Percentiles rank a stretch among this genome's conserved stretches.
Conservation (phyloP, 2,797 vertebrate genomes). For the Centropyge bicolor region DNA sequence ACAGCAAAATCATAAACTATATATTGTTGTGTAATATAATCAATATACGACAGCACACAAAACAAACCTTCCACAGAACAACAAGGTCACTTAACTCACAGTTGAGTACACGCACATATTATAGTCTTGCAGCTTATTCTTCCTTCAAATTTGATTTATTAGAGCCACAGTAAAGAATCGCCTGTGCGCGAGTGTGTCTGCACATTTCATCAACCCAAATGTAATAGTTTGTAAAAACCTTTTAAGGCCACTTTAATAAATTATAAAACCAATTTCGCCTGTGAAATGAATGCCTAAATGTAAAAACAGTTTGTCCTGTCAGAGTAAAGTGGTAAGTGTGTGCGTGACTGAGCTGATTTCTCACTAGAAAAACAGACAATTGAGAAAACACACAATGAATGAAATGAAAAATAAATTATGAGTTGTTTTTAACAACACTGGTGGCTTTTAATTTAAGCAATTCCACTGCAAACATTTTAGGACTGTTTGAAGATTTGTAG, state of each 20-base stretch:
- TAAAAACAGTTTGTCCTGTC: neutral
- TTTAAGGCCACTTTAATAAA: slow-evolving; percentile 38
- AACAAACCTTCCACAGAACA: neutral
- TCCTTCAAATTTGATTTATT: slow-evolving; percentile 6
- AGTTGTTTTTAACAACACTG: neutral
- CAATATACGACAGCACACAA: neutral
- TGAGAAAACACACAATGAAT: slow-evolving; percentile 20
- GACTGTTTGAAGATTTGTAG: neutral
- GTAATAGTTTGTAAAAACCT: slow-evolving; percentile 27
- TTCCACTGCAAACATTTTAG: neutral
- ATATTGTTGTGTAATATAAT: neutral
- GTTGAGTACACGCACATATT: neutral
- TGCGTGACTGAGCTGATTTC: slow-evolving; percentile 24
- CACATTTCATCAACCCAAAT: slow-evolving; percentile 42
- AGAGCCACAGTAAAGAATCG: slow-evolving; percentile 8
- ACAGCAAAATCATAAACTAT: neutral
- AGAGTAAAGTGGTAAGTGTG: neutral
- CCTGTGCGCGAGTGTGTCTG: slow-evolving; percentile 24
- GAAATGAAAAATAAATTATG: neutral
- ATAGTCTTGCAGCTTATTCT: slow-evolving; percentile 1
- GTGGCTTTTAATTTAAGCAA: neutral
- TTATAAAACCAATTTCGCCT: slow-evolving; percentile 18
- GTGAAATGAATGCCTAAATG: slow-evolving; percentile 26
- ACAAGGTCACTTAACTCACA: slow-evolving; percentile 21
- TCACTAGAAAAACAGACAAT: neutral